Conservation (phyloP, 2,888 invertebrate genomes). For the Megastigmus dorsalis region DNA sequence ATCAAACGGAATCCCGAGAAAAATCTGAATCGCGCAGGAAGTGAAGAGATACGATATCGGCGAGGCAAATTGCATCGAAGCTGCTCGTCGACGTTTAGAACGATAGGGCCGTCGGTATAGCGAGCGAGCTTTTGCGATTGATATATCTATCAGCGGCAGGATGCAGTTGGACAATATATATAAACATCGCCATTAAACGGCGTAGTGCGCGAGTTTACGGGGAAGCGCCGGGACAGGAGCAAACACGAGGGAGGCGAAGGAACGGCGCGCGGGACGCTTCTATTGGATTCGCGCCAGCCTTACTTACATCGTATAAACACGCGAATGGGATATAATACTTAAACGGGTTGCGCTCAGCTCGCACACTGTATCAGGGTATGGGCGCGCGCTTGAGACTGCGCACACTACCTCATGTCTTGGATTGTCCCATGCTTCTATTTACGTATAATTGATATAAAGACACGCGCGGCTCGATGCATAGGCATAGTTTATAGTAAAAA, state of each 20-base stretch:
- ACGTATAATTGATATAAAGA: too few relatives aligned
- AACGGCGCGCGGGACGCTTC: too few relatives aligned
- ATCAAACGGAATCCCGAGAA: too few relatives aligned
- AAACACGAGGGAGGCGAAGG: too few relatives aligned
- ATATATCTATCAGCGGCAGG: neutral
- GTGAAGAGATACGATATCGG: neutral
- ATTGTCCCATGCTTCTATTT: too few relatives aligned
- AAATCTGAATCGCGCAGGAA: neutral
- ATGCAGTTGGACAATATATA: neutral
- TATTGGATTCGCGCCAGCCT: conserved; percentile 47
- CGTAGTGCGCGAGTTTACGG: conserved; percentile 25
- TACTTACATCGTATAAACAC: conserved; percentile 40
- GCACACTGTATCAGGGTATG: too few relatives aligned
- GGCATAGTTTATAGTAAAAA: conserved; percentile 35
- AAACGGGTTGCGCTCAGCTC: too few relatives aligned
- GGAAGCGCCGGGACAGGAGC: neutral
- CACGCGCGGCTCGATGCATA: neutral
- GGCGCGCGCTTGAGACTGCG: too few relatives aligned
- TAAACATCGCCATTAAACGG: conserved; percentile 51
- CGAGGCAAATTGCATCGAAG: conserved; percentile 24
- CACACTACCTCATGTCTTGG: too few relatives aligned
- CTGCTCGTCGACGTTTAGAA: neutral
- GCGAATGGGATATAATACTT: conserved; percentile 37
- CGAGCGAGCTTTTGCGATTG: too few relatives aligned
- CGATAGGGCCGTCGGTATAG: too few relatives aligned